Conservation (phyloP, 1,140 invertebrate genomes). For the Ceratosolen solmsi region DNA sequence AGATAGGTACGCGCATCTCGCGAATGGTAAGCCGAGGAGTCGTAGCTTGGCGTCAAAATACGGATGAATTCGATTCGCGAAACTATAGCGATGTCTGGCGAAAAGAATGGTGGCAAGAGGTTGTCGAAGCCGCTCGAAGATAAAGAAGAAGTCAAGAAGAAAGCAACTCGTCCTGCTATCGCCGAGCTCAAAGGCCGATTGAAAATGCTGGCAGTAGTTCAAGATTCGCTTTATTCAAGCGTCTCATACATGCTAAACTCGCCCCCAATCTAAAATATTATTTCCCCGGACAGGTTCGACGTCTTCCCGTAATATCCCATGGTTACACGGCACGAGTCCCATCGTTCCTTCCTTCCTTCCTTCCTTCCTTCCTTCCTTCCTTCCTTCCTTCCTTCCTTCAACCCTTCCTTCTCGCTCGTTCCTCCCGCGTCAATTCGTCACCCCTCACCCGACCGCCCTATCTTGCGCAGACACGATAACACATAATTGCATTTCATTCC, state of each 20-base stretch:
- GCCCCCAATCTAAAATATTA: constrained; percentile 59
- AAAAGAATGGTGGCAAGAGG: not conserved
- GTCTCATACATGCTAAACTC: constrained; percentile 62
- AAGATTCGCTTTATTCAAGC: constrained; percentile 64
- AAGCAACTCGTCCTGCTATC: constrained; percentile 51
- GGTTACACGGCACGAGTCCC: not conserved
- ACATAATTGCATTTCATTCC: constrained; percentile 42
- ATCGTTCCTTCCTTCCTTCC: not conserved
- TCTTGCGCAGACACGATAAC: not conserved
- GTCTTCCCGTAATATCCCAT: constrained; percentile 37
- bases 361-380: not conserved
- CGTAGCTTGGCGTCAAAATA: constrained; percentile 59
- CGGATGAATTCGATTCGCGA: constrained; percentile 62
- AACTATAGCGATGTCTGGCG: constrained; percentile 59
- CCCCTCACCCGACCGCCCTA: not conserved
- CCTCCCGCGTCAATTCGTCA: not conserved
- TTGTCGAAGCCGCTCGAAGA: not conserved
- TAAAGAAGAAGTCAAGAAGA: constrained; percentile 35
- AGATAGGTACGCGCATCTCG: not conserved
- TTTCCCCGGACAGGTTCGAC: constrained; percentile 56
- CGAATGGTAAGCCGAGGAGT: too few relatives aligned
- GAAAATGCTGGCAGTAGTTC: constrained; percentile 68
- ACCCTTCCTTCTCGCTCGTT: not conserved
- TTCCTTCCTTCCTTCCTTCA: not conserved
- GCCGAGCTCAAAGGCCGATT: constrained; percentile 61